Base-by-base conservation (phyloP, 2,113 vertebrate genomes). In the Pandion haliaetus region DNA sequence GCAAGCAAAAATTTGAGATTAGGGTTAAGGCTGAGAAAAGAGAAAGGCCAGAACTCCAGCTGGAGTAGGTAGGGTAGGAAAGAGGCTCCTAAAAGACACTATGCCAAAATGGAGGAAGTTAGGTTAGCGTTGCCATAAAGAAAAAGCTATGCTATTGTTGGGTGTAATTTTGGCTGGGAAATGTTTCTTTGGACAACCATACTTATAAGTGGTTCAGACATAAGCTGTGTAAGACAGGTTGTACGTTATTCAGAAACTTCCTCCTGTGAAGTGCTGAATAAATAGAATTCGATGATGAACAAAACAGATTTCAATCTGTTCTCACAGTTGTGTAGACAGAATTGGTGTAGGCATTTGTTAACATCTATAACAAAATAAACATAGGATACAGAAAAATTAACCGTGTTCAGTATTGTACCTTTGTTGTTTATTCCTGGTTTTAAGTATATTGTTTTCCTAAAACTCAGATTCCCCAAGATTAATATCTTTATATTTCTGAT, bases 241-340 rank as follows among this genome's bases (percentile, higher is more conserved):
- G 28, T 72, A 40, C 87, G 34, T 74, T 93, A 71, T 88, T 82
- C 70, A 71, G 61, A 85, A 45, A 93, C 25, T 71, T 90, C 73
- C 52, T 95, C 42, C 52, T 92, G 69, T 70, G 73, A 88, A 85
- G 28, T 32, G 28, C 24, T 82, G 47, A 82, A 85, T 58, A 92
- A 76, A 90, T 15, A 85, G 65, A 85, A 85, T 79, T 93, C 70
- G 38, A 67, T 42, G 38, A 20, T 3, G 32, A 87, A 74, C 7
- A 92, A 85, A 92, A 67, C 52, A 92, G 38, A 92, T 79, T 84
- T 96, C 66, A 92, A 44, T 93, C 88, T 91, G 38, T 90, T 89
- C 44, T 89, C 2, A 1, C 36, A 82, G 71, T 47, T 87, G 59
- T 28, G 24, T 54, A 31, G 85, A 34, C 3, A 15, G 47, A 90